Evolutionary conservation across 2,113 vertebrate genomes (phyloP).

Genomic region (Dipodomys spectabilis): DNA sequence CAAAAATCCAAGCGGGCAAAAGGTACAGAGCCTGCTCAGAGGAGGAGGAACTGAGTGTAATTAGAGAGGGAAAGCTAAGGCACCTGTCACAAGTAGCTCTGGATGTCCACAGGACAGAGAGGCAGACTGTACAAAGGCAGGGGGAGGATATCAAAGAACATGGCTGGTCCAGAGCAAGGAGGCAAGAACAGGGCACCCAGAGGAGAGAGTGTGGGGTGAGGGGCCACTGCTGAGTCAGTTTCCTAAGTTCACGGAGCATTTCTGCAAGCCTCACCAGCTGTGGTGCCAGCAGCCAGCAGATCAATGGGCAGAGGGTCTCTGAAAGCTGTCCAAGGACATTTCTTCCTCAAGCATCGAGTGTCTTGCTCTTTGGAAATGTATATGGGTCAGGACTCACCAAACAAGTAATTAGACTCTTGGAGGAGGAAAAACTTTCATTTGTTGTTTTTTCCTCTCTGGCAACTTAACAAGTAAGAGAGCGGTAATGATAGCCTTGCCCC

Average conservation of each 20-base stretch:
- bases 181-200: not conserved
- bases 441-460: not conserved
- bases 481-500: slow-evolving; percentile 22
- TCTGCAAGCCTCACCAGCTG: not conserved
- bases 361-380: slow-evolving; percentile 54
- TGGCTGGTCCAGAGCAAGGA: not conserved
- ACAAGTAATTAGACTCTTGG: slow-evolving; percentile 67
- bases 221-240: not conserved
- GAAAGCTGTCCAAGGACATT: not conserved
- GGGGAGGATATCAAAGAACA: too few relatives aligned
- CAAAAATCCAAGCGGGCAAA: not conserved
- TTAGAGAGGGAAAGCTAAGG: not conserved
- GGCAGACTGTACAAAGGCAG: not conserved
- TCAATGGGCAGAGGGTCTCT: not conserved
- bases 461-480: slow-evolving; percentile 25
- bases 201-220: not conserved
- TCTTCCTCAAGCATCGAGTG: not conserved
- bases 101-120: not conserved
- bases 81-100: rapidly evolving
- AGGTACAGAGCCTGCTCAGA: not conserved
- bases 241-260: not conserved
- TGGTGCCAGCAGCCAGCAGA: not conserved
- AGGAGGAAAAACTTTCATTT: slow-evolving; percentile 65
- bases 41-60: too few relatives aligned
- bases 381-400: slow-evolving; percentile 53